A percentile compares a stretch with the other conserved stretches of the same genome.
Evolutionary conservation across 2,113 vertebrate species (phyloP).

Genomic region (Vanacampus margaritifer): DNA sequence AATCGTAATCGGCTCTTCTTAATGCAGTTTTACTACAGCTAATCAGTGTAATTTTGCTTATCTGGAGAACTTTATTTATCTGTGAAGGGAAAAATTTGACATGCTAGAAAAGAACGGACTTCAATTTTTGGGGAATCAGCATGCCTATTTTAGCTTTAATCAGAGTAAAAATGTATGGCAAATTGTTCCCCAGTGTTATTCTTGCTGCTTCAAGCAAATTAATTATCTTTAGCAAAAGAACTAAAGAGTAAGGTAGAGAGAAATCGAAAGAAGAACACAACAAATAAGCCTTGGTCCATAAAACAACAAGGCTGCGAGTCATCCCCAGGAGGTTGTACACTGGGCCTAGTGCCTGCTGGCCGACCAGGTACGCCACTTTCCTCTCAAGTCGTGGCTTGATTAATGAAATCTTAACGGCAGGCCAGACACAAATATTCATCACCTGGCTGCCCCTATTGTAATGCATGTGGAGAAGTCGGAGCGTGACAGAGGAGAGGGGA

Average conservation of each 20-base stretch:
- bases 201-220: slow-evolving; percentile 56
- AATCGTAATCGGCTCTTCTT: no score
- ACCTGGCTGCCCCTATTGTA: slow-evolving; percentile 73
- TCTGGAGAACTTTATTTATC: no score
- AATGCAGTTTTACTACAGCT: no score
- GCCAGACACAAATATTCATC: slow-evolving; percentile 77
- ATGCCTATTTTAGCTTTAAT: no score
- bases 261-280: slow-evolving; percentile 48
- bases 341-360: slow-evolving; percentile 69
- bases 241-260: slow-evolving; percentile 37
- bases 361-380: slow-evolving; percentile 59
- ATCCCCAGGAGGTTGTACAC: slow-evolving; percentile 61
- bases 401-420: slow-evolving; percentile 75
- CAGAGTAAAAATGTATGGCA: no score
- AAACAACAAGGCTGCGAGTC: slow-evolving; percentile 57
- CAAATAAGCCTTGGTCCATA: slow-evolving; percentile 59
- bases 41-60: no score
- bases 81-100: no score
- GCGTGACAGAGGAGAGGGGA: slow-evolving; percentile 70
- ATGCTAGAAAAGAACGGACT: no score
- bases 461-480: slow-evolving; percentile 66
- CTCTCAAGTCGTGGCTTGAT: slow-evolving; percentile 66
- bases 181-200: slow-evolving; percentile 6
- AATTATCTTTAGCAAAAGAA: slow-evolving; percentile 25
- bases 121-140: no score